Conservation (phyloP, 2,888 invertebrate genomes). For the Chymomyza fuscimana region DNA sequence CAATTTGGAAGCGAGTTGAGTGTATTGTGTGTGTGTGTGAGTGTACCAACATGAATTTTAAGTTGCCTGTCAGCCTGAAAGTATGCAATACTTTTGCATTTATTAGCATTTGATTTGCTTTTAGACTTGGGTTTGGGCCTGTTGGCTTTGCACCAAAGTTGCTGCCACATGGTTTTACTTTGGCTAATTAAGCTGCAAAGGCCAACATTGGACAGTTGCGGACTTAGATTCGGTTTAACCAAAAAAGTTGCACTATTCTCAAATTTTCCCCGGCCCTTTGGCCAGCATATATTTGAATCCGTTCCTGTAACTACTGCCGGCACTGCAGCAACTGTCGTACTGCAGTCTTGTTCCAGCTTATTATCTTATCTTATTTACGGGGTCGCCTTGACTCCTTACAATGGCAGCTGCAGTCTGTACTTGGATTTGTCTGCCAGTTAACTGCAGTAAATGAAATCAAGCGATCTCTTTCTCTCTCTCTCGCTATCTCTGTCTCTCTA, state of each 20-base stretch:
- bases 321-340: neutral
- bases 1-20: neutral
- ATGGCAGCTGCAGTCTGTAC: neutral
- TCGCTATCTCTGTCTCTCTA: too few species aligned
- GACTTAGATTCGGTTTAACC: neutral
- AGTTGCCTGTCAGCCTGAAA: neutral
- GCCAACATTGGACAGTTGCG: conserved; percentile 25
- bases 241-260: too few species aligned
- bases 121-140: neutral
- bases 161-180: conserved; percentile 1
- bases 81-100: neutral
- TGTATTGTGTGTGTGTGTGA: neutral
- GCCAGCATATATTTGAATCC: neutral
- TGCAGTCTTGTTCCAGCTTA: conserved; percentile 38
- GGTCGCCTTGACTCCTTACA: conserved; percentile 18
- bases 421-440: neutral
- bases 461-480: conserved; percentile 13
- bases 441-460: conserved; percentile 41
- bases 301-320: neutral
- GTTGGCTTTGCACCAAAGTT: neutral
- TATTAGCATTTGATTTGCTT: conserved; percentile 20
- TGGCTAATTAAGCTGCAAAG: conserved; percentile 33
- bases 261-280: neutral
- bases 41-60: neutral
- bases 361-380: conserved; percentile 55